Evolutionary conservation across 1,140 invertebrate species (phyloP).

Genomic region (Drosophila pectinifera): DNA sequence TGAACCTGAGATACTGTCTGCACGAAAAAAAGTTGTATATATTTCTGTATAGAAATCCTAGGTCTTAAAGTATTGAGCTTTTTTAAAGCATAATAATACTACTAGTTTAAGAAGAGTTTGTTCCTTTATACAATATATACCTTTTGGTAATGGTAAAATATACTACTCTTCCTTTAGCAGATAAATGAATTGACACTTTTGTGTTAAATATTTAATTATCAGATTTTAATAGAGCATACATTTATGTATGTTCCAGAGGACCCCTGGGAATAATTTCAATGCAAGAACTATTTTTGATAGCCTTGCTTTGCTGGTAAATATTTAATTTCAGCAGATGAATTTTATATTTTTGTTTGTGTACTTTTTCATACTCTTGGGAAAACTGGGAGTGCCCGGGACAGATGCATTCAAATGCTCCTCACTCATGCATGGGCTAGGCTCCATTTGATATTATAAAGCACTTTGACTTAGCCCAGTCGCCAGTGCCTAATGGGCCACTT

Average conservation of each 20-base stretch:
- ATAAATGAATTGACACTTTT: too few relatives aligned
- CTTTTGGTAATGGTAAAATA: too few relatives aligned
- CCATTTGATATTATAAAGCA: slow-evolving; percentile 45
- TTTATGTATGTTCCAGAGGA: background rate
- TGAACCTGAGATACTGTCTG: background rate
- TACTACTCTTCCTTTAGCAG: too few relatives aligned
- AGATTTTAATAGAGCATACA: background rate
- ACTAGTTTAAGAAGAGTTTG: too few relatives aligned
- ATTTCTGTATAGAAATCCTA: background rate
- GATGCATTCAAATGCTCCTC: slow-evolving; percentile 24
- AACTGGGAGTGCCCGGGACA: background rate
- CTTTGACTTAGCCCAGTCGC: slow-evolving; percentile 45
- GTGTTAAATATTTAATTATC: background rate
- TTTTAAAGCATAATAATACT: too few relatives aligned
- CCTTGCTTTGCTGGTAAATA: background rate
- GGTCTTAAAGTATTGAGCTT: too few relatives aligned
- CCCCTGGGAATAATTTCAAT: background rate
- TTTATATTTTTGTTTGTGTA: slow-evolving; percentile 3
- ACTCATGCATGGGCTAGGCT: slow-evolving; percentile 13
- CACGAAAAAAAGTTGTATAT: background rate
- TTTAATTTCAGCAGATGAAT: background rate
- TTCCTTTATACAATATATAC: too few relatives aligned
- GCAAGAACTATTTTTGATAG: background rate
- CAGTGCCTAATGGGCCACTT: slow-evolving; percentile 57
- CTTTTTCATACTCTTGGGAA: background rate